A percentile compares a stretch with the other conserved stretches of the same genome.
phyloP scores from a whole-genome alignment of 2,888 invertebrate species.

The Phlogophora meticulosa region DNA sequence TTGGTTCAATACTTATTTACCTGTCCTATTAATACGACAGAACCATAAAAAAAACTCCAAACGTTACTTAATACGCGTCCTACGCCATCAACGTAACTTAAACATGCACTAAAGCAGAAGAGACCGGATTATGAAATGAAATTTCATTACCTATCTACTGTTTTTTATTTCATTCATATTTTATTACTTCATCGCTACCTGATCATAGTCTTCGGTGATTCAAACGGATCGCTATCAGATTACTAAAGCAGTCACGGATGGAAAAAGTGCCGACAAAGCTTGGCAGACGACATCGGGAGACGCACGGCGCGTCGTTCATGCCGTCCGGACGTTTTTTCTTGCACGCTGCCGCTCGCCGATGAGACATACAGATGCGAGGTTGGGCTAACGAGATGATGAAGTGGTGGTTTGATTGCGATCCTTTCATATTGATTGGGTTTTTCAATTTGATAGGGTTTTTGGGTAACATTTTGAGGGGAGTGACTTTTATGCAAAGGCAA shows the following conservation, averaged over 20 bases:
- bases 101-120: conserved; percentile 44
- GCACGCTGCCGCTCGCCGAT: conserved; percentile 61
- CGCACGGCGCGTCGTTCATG: conserved; percentile 70
- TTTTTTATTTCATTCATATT: conserved; percentile 74
- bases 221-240: conserved; percentile 85
- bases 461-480: background rate
- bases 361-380: conserved; percentile 63
- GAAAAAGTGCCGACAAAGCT: conserved; percentile 89
- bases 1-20: conserved; percentile 50
- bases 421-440: background rate
- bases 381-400: conserved; percentile 5
- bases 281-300: conserved; percentile 75
- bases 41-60: conserved; percentile 38
- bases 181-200: conserved; percentile 86
- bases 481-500: background rate
- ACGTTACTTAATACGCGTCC: conserved; percentile 58
- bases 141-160: conserved; percentile 55
- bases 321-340: conserved; percentile 80
- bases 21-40: conserved; percentile 30
- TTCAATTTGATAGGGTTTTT: background rate
- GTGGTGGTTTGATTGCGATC: background rate
- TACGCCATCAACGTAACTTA: conserved; percentile 43
- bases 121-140: conserved; percentile 71
- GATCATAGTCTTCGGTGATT: conserved; percentile 77
- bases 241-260: conserved; percentile 89